These are phyloP conservation scores for Tenthredo mesomela DNA, from an alignment of 2,888 invertebrate species.

Conservation along the genomic window DNA sequence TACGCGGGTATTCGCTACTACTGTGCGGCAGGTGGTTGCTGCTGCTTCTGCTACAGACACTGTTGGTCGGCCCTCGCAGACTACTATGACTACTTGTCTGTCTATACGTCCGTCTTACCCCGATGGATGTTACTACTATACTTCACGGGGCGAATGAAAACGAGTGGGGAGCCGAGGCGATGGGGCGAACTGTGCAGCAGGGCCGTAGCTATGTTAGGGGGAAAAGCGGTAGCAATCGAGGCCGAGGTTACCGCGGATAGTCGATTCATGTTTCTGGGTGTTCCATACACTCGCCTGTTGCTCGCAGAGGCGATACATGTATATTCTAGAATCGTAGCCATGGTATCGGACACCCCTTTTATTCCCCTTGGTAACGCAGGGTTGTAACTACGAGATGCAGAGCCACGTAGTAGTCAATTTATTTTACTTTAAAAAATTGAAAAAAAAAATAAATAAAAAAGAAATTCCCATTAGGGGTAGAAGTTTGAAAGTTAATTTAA, in stretches of 20 bases:
- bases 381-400: not conserved
- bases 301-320: conserved; percentile 7
- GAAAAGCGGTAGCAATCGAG: not conserved
- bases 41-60: not conserved
- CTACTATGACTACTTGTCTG: conserved; percentile 39
- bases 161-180: conserved; percentile 18
- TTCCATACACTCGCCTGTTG: conserved; percentile 46
- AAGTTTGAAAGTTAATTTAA: not conserved
- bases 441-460: not conserved
- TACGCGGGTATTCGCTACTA: conserved; percentile 31
- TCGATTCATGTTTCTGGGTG: conserved; percentile 37
- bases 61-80: conserved; percentile 17
- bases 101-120: conserved; percentile 15
- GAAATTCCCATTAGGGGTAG: not conserved
- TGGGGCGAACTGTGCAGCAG: conserved; percentile 25
- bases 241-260: not conserved
- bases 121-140: conserved; percentile 40
- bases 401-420: conserved; percentile 3
- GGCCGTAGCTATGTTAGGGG: conserved; percentile 24
- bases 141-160: conserved; percentile 24
- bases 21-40: conserved; percentile 50
- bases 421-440: not conserved
- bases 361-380: conserved; percentile 26
- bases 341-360: conserved; percentile 21
- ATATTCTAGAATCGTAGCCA: not conserved